A percentile compares a stretch with the other conserved stretches of the same genome.
phyloP scores from a whole-genome alignment of 2,888 invertebrate species.

The Chrysomela aeneicollis region DNA sequence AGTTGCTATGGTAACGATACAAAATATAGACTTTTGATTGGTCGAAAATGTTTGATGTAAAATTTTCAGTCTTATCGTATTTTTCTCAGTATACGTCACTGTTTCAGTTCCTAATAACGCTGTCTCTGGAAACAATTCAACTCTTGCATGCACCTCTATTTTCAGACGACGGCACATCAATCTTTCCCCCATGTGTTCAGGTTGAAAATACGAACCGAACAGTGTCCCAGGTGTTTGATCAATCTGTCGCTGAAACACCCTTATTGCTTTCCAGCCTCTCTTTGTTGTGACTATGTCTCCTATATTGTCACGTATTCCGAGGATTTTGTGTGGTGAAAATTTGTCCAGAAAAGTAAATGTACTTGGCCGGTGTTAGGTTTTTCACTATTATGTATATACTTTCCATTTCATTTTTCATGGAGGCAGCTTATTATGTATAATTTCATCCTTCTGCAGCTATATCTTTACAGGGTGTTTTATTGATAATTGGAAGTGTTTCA shows the following conservation, averaged over 20 bases:
- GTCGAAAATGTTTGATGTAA: too few species aligned
- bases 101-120: slow-evolving; percentile 5
- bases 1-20: too few species aligned
- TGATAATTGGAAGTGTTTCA: too few species aligned
- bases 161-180: slow-evolving; percentile 49
- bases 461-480: too few species aligned
- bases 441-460: too few species aligned
- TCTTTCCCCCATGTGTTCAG: slow-evolving; percentile 51
- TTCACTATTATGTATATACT: too few species aligned
- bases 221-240: slow-evolving; percentile 54
- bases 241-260: slow-evolving; percentile 52
- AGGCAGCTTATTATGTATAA: too few species aligned
- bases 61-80: too few species aligned
- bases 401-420: too few species aligned
- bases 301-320: slow-evolving; percentile 40
- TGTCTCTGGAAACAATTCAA: slow-evolving; percentile 43
- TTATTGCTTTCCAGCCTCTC: slow-evolving; percentile 49
- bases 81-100: background rate
- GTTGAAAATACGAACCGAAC: slow-evolving; percentile 43
- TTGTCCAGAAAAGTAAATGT: too few species aligned
- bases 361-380: too few species aligned
- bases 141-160: slow-evolving; percentile 47
- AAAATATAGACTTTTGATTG: too few species aligned
- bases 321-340: slow-evolving; percentile 11
- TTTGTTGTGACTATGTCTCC: slow-evolving; percentile 44